These are phyloP conservation scores for Aquatica leii DNA, from an alignment of 2,888 invertebrate genomes.

Conservation along the genomic window DNA sequence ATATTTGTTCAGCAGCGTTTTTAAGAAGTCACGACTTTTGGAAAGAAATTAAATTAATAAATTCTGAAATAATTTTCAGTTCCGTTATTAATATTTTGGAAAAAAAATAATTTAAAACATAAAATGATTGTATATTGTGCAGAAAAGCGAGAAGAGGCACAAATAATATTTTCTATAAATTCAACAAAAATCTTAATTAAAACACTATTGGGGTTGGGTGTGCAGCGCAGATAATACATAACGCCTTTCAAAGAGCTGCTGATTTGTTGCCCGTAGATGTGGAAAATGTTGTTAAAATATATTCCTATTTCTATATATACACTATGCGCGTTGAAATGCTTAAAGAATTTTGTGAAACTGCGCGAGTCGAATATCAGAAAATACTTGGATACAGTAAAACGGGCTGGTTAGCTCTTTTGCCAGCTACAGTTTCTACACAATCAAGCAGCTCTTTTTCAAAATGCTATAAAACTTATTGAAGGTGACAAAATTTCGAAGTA, in stretches of 20 bases:
- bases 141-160: too few relatives aligned
- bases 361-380: constrained; percentile 19
- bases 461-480: constrained; percentile 7
- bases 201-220: constrained; percentile 16
- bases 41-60: too few relatives aligned
- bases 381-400: constrained; percentile 24
- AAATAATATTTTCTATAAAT: constrained; percentile 35
- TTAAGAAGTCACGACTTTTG: too few relatives aligned
- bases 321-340: constrained; percentile 13
- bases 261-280: too few relatives aligned
- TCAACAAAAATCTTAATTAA: constrained; percentile 36
- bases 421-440: neutral
- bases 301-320: too few relatives aligned
- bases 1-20: too few relatives aligned
- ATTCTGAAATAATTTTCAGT: too few relatives aligned
- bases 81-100: constrained; percentile 33
- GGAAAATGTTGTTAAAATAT: too few relatives aligned
- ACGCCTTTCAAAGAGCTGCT: too few relatives aligned
- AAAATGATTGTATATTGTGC: too few relatives aligned
- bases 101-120: constrained; percentile 34
- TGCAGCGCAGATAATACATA: constrained; percentile 15
- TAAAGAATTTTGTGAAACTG: constrained; percentile 19
- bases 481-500: constrained; percentile 1
- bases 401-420: constrained; percentile 6
- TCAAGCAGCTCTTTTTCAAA: too few relatives aligned